A percentile compares a stretch with the other conserved stretches of the same genome.
Conservation (phyloP, 2,888 invertebrate species). For the Eurytoma adleriae region DNA sequence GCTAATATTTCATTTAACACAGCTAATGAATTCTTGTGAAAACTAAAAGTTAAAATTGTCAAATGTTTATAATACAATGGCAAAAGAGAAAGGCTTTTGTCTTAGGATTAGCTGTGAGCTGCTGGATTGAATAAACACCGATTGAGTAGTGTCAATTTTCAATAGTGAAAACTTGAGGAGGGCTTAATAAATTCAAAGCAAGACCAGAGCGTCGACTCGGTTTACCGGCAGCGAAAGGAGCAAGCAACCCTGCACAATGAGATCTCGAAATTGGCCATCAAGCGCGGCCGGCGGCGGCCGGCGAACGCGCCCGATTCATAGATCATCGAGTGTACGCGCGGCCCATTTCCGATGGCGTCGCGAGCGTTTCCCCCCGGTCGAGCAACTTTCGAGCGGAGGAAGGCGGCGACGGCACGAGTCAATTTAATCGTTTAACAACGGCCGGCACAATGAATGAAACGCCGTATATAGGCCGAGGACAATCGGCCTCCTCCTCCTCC, state of each 20-base stretch:
- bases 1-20: no score
- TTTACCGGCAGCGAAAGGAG: not conserved
- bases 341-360: conserved; percentile 7
- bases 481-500: conserved; percentile 15
- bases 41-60: no score
- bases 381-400: conserved; percentile 2
- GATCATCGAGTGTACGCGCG: conserved; percentile 36
- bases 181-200: no score
- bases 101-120: no score
- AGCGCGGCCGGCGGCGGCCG: not conserved
- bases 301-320: conserved; percentile 42
- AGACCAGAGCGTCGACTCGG: not conserved
- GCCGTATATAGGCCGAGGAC: conserved; percentile 1
- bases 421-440: conserved; percentile 56
- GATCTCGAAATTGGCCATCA: conserved; percentile 36
- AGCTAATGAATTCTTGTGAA: no score
- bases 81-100: no score
- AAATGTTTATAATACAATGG: no score
- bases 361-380: not conserved
- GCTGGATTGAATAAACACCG: no score
- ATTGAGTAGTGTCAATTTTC: no score
- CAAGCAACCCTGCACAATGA: conserved; percentile 20
- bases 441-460: not conserved
- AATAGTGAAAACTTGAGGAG: no score
- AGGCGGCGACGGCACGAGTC: conserved; percentile 20